A percentile compares a stretch with the other conserved stretches of the same genome.
phyloP scores from a whole-genome alignment of 1,140 invertebrate species.

The Cepaea nemoralis region DNA sequence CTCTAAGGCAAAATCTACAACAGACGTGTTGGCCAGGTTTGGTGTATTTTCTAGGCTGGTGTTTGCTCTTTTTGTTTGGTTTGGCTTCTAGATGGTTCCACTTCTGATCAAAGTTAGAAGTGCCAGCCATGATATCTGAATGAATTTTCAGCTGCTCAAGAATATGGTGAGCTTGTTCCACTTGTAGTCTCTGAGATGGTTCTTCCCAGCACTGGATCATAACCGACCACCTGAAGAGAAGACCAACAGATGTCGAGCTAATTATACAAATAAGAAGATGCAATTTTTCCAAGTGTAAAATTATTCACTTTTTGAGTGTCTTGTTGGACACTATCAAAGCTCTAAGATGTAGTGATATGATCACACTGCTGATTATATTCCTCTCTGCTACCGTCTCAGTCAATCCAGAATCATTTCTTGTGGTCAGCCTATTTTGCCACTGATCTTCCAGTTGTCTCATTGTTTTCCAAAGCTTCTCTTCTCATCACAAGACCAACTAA shows the following conservation, averaged over 20 bases:
- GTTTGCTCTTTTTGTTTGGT: neutral
- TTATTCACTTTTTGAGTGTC: no score
- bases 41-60: neutral
- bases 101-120: conserved; percentile 55
- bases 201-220: conserved; percentile 64
- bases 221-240: conserved; percentile 54
- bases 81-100: conserved; percentile 51
- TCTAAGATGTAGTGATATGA: no score
- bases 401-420: no score
- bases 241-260: neutral
- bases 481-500: no score
- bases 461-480: no score
- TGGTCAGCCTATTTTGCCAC: no score
- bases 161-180: conserved; percentile 54
- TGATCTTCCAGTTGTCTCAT: no score
- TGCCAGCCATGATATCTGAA: conserved; percentile 11
- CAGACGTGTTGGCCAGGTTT: conserved; percentile 3
- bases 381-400: no score
- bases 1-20: neutral
- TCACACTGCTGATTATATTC: no score
- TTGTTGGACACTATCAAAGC: no score
- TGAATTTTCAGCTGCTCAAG: conserved; percentile 44
- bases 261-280: no score
- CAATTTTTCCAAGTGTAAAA: neutral
- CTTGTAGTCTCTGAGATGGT: conserved; percentile 47